Conservation (phyloP, 2,888 invertebrate genomes). For the Morpho deidamia region DNA sequence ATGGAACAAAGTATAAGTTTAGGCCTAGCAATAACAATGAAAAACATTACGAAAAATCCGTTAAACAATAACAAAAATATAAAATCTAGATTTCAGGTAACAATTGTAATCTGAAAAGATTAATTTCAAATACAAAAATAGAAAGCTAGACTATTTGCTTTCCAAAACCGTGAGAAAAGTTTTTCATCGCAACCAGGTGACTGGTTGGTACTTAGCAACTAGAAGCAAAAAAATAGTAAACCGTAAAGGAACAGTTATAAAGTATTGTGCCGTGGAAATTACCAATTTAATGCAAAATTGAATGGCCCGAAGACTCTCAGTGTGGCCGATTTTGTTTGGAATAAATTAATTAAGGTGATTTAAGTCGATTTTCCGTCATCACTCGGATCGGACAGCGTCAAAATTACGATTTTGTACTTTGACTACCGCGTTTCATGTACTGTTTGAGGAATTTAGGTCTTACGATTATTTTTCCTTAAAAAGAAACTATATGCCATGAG, state of each 20-base stretch:
- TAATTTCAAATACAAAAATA: conserved; percentile 48
- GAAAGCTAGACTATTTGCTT: conserved; percentile 60
- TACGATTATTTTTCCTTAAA: conserved; percentile 1
- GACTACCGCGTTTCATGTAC: conserved; percentile 37
- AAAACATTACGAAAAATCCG: conserved; percentile 19
- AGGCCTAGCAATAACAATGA: neutral
- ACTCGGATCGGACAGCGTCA: conserved; percentile 51
- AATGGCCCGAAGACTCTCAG: conserved; percentile 61
- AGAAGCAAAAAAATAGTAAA: conserved; percentile 57
- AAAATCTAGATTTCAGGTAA: conserved; percentile 21
- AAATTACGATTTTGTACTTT: conserved; percentile 63
- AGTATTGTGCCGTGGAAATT: conserved; percentile 75
- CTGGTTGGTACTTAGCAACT: conserved; percentile 34
- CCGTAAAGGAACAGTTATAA: conserved; percentile 65
- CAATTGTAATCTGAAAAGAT: conserved; percentile 21
- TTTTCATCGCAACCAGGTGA: conserved; percentile 33
- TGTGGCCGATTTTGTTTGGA: conserved; percentile 66
- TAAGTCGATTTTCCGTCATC: conserved; percentile 61
- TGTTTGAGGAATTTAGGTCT: neutral
- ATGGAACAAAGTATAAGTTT: neutral
- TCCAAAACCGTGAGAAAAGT: conserved; percentile 67
- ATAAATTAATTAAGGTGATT: conserved; percentile 73
- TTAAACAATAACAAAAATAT: conserved; percentile 23
- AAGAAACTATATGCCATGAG: neutral
- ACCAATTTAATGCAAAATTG: conserved; percentile 72